phyloP scores from a whole-genome alignment of 2,888 invertebrate genomes.

The Horisme vitalbata region DNA sequence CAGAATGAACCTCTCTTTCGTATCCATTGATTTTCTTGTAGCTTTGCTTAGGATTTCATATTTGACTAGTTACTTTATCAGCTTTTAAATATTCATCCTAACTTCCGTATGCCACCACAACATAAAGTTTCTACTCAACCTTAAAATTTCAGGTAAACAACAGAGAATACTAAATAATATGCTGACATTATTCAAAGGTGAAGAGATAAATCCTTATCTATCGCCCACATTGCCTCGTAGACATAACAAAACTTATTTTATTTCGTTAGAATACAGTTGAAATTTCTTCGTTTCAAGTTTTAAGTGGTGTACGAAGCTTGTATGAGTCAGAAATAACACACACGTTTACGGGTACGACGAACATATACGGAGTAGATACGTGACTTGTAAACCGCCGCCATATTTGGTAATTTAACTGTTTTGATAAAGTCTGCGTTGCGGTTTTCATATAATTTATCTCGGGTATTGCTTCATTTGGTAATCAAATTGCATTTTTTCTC shows the following conservation, averaged over 20 bases:
- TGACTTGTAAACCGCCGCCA: slow-evolving; percentile 51
- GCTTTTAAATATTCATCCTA: background rate
- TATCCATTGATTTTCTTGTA: too few relatives aligned
- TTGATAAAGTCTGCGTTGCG: slow-evolving; percentile 45
- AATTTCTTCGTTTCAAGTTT: slow-evolving; percentile 30
- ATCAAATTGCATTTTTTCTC: too few relatives aligned
- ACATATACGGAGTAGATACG: slow-evolving; percentile 51
- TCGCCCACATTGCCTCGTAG: slow-evolving; percentile 52
- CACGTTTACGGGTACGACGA: slow-evolving; percentile 47
- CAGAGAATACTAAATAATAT: slow-evolving; percentile 26
- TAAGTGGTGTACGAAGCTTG: slow-evolving; percentile 28
- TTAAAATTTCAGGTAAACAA: slow-evolving; percentile 18
- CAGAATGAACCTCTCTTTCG: too few relatives aligned
- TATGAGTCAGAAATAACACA: slow-evolving; percentile 58
- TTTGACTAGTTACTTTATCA: too few relatives aligned
- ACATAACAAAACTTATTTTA: slow-evolving; percentile 28
- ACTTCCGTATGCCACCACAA: background rate
- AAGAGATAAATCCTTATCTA: slow-evolving; percentile 62
- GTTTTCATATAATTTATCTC: slow-evolving; percentile 13
- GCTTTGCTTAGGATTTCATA: too few relatives aligned
- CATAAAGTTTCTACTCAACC: slow-evolving; percentile 6
- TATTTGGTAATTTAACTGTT: slow-evolving; percentile 61
- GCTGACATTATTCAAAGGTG: slow-evolving; percentile 30
- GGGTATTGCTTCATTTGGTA: background rate
- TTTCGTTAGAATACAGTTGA: slow-evolving; percentile 42